Evolutionary conservation across 2,113 vertebrate genomes (phyloP).

Genomic region (Copsychus sechellarum): DNA sequence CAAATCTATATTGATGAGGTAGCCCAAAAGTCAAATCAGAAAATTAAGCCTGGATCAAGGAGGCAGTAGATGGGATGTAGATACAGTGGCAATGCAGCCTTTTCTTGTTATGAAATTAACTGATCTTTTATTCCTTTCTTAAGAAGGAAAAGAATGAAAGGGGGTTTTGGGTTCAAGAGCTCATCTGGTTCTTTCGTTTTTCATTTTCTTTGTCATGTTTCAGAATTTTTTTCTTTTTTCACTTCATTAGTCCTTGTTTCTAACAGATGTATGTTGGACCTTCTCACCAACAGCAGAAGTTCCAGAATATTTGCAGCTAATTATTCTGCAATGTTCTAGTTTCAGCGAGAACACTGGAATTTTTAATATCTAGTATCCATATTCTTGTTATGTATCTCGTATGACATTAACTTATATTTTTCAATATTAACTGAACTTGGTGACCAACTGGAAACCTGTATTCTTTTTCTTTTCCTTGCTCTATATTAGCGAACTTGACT

Average conservation of each 20-base stretch:
- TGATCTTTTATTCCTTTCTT: not conserved
- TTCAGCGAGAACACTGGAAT: not conserved
- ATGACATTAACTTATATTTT: not conserved
- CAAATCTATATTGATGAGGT: not conserved
- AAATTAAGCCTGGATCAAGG: not conserved
- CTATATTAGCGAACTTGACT: not conserved
- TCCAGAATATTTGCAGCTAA: not conserved
- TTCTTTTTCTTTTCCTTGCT: not conserved
- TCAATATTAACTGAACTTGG: not conserved
- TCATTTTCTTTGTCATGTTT: fast-evolving
- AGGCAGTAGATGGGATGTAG: not conserved
- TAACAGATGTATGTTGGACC: not conserved
- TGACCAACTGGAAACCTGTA: fast-evolving
- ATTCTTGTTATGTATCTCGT: not conserved
- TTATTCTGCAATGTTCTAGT: not conserved
- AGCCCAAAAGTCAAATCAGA: not conserved
- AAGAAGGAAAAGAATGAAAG: not conserved
- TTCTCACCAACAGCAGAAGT: not conserved
- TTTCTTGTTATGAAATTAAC: not conserved
- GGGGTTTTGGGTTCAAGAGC: not conserved
- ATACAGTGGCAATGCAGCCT: not conserved
- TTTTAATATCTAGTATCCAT: not conserved
- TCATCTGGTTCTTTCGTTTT: not conserved
- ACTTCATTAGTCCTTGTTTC: not conserved
- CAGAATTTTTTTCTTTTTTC: not conserved